Evolutionary conservation across 2,888 invertebrate species (phyloP).

Genomic region (Nycteola revayana): DNA sequence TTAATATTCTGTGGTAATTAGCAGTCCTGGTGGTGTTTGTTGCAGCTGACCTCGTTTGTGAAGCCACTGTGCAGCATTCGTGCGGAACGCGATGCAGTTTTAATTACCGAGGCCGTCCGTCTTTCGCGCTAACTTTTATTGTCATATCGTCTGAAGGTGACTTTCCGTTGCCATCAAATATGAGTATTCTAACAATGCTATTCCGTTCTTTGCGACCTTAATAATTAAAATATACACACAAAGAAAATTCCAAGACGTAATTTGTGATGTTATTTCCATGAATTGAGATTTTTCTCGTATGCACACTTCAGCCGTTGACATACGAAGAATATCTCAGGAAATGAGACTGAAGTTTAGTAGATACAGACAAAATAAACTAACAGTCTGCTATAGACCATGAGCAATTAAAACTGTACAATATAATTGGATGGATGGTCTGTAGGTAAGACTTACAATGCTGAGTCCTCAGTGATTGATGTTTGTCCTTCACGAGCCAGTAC

Average conservation of each 20-base stretch:
- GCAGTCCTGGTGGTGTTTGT: slow-evolving; percentile 36
- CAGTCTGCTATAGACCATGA: too few species aligned
- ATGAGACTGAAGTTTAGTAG: neutral
- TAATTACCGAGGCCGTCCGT: slow-evolving; percentile 53
- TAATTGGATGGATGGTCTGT: slow-evolving; percentile 8
- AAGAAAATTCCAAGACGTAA: slow-evolving; percentile 12
- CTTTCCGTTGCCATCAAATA: slow-evolving; percentile 18
- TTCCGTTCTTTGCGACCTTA: slow-evolving; percentile 19
- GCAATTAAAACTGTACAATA: neutral
- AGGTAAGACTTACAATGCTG: slow-evolving; percentile 6
- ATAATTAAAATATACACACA: slow-evolving; percentile 4
- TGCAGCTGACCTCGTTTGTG: slow-evolving; percentile 58
- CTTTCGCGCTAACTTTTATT: slow-evolving; percentile 42
- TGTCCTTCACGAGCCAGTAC: slow-evolving; percentile 49
- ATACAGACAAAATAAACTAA: too few species aligned
- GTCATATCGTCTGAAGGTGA: slow-evolving; percentile 29
- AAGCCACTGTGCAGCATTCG: slow-evolving; percentile 47
- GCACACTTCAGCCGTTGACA: slow-evolving; percentile 10
- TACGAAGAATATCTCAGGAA: slow-evolving; percentile 13
- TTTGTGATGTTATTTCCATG: slow-evolving; percentile 24
- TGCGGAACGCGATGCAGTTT: slow-evolving; percentile 68
- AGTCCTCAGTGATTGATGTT: slow-evolving; percentile 27
- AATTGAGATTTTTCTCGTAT: slow-evolving; percentile 6
- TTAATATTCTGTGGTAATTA: slow-evolving; percentile 43
- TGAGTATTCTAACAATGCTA: slow-evolving; percentile 12